Evolutionary conservation across 2,113 vertebrate genomes (phyloP).

Genomic region (Hippocampus barbouri): DNA sequence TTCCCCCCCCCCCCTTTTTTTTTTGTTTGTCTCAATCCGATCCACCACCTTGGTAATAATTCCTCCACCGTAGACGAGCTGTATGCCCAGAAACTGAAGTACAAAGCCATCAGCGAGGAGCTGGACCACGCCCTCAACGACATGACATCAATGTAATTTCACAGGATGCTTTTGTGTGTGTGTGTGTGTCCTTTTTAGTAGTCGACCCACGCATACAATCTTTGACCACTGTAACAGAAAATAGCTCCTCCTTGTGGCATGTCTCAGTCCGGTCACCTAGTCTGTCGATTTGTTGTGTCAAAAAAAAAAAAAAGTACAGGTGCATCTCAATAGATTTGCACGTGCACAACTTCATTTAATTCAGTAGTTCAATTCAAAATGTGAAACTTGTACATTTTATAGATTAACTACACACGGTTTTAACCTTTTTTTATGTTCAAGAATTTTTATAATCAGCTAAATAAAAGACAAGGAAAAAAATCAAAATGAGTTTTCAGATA

Average conservation of each 20-base stretch:
- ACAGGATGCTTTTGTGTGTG: constrained; percentile 36
- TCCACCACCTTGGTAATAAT: constrained; percentile 29
- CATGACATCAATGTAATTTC: constrained; percentile 99
- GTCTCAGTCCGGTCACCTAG: not conserved
- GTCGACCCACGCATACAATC: not conserved
- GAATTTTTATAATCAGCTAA: no score
- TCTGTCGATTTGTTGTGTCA: not conserved
- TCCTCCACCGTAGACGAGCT: constrained; percentile 84
- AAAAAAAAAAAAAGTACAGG: no score
- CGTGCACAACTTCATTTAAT: not conserved
- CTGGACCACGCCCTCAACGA: constrained; percentile 99
- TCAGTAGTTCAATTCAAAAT: not conserved
- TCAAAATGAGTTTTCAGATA: no score
- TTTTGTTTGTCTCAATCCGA: constrained; percentile 8
- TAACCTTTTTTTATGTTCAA: no score
- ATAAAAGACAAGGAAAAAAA: no score
- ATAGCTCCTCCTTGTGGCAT: not conserved
- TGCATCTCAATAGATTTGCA: no score
- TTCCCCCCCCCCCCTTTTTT: constrained; percentile 22
- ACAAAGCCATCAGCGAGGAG: constrained; percentile 99
- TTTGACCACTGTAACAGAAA: not conserved
- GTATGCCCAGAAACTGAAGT: constrained; percentile 99
- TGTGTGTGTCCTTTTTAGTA: not conserved
- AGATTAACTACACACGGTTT: not conserved
- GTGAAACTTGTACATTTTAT: not conserved